Base-by-base conservation (phyloP, 2,888 invertebrate genomes). In the Cyrtodaria siliqua region DNA sequence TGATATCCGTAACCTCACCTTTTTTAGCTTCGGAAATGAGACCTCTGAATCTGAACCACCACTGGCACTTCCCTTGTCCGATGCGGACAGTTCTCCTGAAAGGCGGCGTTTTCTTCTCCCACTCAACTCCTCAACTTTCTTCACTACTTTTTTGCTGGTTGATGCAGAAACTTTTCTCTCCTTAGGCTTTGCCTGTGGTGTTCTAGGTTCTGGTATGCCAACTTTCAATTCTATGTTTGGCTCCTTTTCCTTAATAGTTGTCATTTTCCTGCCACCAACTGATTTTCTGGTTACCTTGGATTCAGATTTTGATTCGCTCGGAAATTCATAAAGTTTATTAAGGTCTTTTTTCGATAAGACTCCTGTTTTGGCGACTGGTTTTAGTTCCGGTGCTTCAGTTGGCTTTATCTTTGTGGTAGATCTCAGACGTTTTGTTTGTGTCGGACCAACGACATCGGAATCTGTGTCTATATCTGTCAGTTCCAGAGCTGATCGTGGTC, bases 151-250 rank as follows among this genome's bases (percentile, higher is more conserved):
- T 27, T 80, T 80, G 2, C 72, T 61, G 12, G 80, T 80, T 8
- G 80, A 76, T n/a, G 80, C 75, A n/a, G 80, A 80, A 33, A 64
- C 24, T 26, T 59, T 74, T 27, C 74, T 61, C 27, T 55, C 33
- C 8, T 38, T 50, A 24, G 24, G 26, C 24, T 64, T 63, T 14
- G 24, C 20, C 26, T 23, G 44, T 44, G 53, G 33, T n/a, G 66
- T 47, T 14, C 49, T 60, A 3, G 14, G 14, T 16, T 49, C 23
- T 23, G 47, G 27, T n/a, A 20, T 50, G 23, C 20, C 20, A 2
- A n/a, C 53, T 55, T 64, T 62, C 18, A 29, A 23, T 12, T 40
- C 44, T 14, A 47, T 16, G 47, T 23, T 33, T n/a, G 50, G 24
- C 14, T 68, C 42, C n/a, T 52, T 52, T 33, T 70, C 61, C 49